Evolutionary conservation across 2,888 invertebrate species (phyloP).

Genomic region (Ischnus inquisitorius): DNA sequence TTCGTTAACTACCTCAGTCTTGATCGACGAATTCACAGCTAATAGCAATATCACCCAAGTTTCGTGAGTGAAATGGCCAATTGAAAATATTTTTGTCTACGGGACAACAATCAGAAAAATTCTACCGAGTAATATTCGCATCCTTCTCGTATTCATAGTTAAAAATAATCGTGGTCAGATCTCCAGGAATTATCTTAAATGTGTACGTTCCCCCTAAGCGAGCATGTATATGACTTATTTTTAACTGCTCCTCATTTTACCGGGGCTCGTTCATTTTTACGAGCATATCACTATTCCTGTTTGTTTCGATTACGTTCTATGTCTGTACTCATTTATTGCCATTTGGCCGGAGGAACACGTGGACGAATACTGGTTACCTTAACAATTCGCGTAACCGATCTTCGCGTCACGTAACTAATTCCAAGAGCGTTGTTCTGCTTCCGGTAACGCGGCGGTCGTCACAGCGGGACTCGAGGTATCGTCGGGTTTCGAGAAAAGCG

Average conservation of each 20-base stretch:
- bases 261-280: conserved; percentile 11
- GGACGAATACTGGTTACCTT: background rate
- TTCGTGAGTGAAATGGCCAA: no score
- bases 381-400: conserved; percentile 43
- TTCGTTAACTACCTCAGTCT: no score
- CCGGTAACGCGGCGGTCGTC: conserved; percentile 43
- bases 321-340: background rate
- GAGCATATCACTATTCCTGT: conserved; percentile 7
- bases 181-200: no score
- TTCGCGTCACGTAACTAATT: conserved; percentile 62
- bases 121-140: no score
- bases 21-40: no score
- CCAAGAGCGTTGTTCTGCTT: conserved; percentile 53
- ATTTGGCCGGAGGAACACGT: conserved; percentile 15
- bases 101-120: no score
- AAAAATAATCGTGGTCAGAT: no score
- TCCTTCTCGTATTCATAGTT: no score
- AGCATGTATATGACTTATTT: background rate
- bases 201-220: no score
- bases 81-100: no score
- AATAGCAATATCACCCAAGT: no score
- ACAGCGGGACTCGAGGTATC: background rate
- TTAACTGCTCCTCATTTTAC: background rate
- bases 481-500: conserved; percentile 32
- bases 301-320: conserved; percentile 3